Evolutionary conservation across 2,888 invertebrate genomes (phyloP), one percentile per base, ranked within the genome.

Genomic region (Hyposoter didymator): DNA sequence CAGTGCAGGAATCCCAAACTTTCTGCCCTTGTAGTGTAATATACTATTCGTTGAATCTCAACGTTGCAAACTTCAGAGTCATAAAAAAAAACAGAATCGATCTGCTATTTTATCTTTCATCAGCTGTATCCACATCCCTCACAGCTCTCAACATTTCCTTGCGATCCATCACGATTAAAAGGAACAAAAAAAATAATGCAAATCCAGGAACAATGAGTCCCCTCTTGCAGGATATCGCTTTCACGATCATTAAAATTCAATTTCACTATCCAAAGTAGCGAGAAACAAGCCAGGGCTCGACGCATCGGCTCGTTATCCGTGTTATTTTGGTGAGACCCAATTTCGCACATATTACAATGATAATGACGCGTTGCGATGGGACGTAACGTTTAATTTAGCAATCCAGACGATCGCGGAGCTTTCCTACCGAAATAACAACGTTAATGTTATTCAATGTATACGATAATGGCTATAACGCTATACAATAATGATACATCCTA

Each of bases 401-500:
- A 72, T 62, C 70, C 69, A 4, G 47, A 43, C 32, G 19, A 19
- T 75, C 59, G 32, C 62, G 52, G 22, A 62, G 19, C 28, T 62
- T 69, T n/a, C 17, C 55, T 75, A 17, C 17, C 64, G 45, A 39
- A 39, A 74, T 79, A 28, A 84, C 64, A 70, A 79, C 67, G 67
- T 72, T 81, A 75, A 55, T 76, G 49, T 62, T 75, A 35, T 22
- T n/a, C n/a, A n/a, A n/a, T n/a, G n/a, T n/a, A n/a, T n/a, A n/a
- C n/a, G 32, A 72, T 75, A 43, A 74, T 79, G 14, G 64, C 79
- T 47, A 79, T 73, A 49, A 72, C 55, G 19, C 12, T 73, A 70
- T 6, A 79, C 64, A 66, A 84, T 75, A 66, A 66, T 67, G 69
- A 84, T 84, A n/a, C 49, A 47, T 64, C 52, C 12, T 17, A 14